A percentile compares a stretch with the other conserved stretches of the same genome.
These are phyloP conservation scores for Drosophila saltans DNA, from an alignment of 1,140 invertebrate species.

Conservation along the genomic window DNA sequence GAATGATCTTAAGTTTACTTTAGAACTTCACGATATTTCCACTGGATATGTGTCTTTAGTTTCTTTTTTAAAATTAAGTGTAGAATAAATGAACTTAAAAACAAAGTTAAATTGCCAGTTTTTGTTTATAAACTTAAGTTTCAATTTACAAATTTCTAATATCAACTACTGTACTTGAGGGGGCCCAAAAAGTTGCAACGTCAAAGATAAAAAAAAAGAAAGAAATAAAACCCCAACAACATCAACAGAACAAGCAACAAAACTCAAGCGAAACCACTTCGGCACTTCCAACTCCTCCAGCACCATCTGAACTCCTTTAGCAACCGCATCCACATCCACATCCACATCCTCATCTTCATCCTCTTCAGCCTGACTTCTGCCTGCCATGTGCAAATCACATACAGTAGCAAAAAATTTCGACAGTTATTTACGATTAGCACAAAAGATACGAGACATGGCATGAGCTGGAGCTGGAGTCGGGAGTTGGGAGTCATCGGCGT, in stretches of 20 bases:
- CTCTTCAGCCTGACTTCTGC: slow-evolving; percentile 50
- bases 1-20: too few relatives aligned
- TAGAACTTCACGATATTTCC: too few relatives aligned
- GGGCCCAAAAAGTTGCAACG: slow-evolving; percentile 43
- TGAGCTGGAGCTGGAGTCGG: slow-evolving; percentile 59
- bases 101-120: too few relatives aligned
- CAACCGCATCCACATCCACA: slow-evolving; percentile 41
- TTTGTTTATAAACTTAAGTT: too few relatives aligned
- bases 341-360: slow-evolving; percentile 13
- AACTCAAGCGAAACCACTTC: slow-evolving; percentile 2
- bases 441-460: slow-evolving; percentile 62
- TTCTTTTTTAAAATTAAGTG: too few relatives aligned
- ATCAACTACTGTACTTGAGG: slow-evolving; percentile 30
- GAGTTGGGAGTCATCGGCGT: neutral
- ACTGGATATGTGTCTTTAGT: too few relatives aligned
- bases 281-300: slow-evolving; percentile 1
- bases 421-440: slow-evolving; percentile 82
- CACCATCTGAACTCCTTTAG: neutral
- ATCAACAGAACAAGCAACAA: slow-evolving; percentile 41
- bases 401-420: slow-evolving; percentile 82
- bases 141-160: too few relatives aligned
- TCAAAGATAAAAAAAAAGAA: slow-evolving; percentile 56
- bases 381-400: slow-evolving; percentile 76
- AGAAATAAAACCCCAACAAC: neutral
- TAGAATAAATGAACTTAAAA: too few relatives aligned